These are phyloP conservation scores for Hippocampus comes DNA, from an alignment of 2,113 vertebrate genomes.

Conservation along the genomic window DNA sequence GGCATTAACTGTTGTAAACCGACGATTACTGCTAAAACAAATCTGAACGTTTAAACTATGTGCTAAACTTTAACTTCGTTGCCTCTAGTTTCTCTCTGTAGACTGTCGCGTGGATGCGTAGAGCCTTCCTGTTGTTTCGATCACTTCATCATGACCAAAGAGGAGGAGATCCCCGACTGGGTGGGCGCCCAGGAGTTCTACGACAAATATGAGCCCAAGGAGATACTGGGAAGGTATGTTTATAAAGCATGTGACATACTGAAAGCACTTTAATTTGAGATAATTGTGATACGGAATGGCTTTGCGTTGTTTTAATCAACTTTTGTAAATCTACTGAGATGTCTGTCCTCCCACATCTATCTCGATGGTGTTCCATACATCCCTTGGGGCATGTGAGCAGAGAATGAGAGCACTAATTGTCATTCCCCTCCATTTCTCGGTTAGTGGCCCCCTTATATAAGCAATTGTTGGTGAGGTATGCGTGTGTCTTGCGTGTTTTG, in stretches of 20 bases:
- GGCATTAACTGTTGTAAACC: too few species aligned
- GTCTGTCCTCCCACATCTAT: background rate
- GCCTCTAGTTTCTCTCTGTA: background rate
- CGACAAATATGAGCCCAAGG: constrained; percentile 93
- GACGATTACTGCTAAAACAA: too few species aligned
- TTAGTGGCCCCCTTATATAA: constrained; percentile 41
- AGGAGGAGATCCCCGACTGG: constrained; percentile 83
- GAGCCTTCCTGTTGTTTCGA: constrained; percentile 5
- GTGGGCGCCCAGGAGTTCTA: constrained; percentile 88
- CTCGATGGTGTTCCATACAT: constrained; percentile 18
- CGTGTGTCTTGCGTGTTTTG: constrained; percentile 19
- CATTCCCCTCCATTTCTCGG: constrained; percentile 37
- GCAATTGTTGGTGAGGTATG: background rate
- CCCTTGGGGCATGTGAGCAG: constrained; percentile 10
- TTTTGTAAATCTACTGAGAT: background rate
- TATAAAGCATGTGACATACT: too few species aligned
- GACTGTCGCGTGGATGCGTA: constrained; percentile 6
- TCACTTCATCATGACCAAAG: constrained; percentile 68
- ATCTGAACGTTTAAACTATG: background rate
- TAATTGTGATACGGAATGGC: background rate
- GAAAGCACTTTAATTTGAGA: background rate
- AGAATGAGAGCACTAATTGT: constrained; percentile 32
- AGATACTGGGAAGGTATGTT: constrained; percentile 78
- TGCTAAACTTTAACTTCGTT: background rate
- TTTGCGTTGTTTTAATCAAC: background rate